phyloP scores from a whole-genome alignment of 92 coral and sea anemone genomes.

The Porites divaricata region DNA sequence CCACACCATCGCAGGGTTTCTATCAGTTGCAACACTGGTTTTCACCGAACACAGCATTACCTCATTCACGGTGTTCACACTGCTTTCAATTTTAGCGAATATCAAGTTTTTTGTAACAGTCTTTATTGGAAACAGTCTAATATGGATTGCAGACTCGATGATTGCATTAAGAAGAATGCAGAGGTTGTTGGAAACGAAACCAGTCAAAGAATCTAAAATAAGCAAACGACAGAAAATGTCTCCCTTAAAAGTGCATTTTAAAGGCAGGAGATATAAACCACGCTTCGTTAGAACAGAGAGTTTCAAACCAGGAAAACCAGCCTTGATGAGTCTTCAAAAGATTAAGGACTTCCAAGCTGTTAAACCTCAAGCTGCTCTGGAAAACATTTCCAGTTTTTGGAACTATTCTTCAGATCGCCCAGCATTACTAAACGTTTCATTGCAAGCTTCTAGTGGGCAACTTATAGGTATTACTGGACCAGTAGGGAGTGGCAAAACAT shows the following conservation, averaged over 20 bases:
- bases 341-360: not conserved
- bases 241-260: not conserved
- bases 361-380: not conserved
- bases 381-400: constrained; percentile 2
- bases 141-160: constrained; percentile 11
- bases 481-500: constrained; percentile 72
- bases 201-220: not conserved
- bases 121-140: not conserved
- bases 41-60: not conserved
- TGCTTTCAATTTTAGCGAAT: constrained; percentile 13
- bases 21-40: constrained; percentile 11
- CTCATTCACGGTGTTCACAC: constrained; percentile 18
- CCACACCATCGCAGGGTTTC: constrained; percentile 11
- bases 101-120: not conserved
- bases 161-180: constrained; percentile 18
- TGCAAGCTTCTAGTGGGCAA: constrained; percentile 1
- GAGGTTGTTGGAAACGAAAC: not conserved
- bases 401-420: not conserved
- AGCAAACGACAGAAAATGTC: not conserved
- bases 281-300: constrained; percentile 12
- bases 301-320: constrained; percentile 9
- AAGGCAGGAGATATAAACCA: constrained; percentile 6
- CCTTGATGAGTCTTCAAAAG: not conserved
- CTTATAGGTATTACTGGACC: constrained; percentile 45
- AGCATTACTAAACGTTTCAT: not conserved